Evolutionary conservation across 2,797 vertebrate species (phyloP), one percentile per base, ranked within the genome.

Genomic region (Microchirus variegatus): DNA sequence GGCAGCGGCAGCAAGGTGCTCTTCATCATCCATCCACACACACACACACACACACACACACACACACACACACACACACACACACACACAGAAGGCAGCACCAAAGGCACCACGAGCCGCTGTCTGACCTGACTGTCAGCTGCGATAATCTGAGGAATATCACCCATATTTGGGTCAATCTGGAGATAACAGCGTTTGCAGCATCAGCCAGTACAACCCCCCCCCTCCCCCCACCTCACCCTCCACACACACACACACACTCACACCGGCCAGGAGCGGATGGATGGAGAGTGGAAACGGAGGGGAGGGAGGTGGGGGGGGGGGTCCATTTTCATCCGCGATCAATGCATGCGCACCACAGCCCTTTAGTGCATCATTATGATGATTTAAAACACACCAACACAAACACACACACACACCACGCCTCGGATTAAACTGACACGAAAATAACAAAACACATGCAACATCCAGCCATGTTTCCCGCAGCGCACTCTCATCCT

Each of bases 121-220:
- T 73, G 41, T 42, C 41, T 31, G 7, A 31, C 31, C 41, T 31
- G 1, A 31, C 31, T 18, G 85, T 70, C 81, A 73, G 57, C 53
- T 35, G 55, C 16, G 38, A 47, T 60, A 61, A 80, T 80, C 70
- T 58, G 10, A 26, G 53, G n/a, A 68, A 80, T 67, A 69, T 77
- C 65, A 61, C 70, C 82, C 66, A 68, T 42, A 88, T 84, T 81
- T 72, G 81, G 81, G 83, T 87, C 89, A 86, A 41, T 82, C 81
- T 64, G 37, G 75, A 77, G 83, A 75, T 77, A 68, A 80, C 57
- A 41, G 10, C 59, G 45, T 63, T 77, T 77, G 70, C 26, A 55
- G 36, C 68, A 56, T 68, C 74, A 50, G 50, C 60, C 64, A 51
- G 10, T 56, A 41, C 46, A 70, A 56, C 17, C 12, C n/a, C 50